phyloP scores from a whole-genome alignment of 2,113 vertebrate genomes.

The Mus spicilegus region DNA sequence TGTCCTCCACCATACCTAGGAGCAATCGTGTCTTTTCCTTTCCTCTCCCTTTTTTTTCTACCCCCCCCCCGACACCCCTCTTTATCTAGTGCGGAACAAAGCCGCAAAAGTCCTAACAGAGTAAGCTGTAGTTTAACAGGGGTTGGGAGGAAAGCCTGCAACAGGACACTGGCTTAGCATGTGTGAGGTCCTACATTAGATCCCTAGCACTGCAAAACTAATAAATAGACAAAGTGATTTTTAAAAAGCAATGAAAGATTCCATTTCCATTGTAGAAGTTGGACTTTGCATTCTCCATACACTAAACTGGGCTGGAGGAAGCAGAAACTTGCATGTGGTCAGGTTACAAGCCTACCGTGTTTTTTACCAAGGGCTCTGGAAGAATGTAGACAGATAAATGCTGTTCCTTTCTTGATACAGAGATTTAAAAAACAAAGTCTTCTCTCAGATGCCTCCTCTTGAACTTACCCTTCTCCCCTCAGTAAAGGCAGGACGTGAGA shows the following conservation, averaged over 20 bases:
- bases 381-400: background rate
- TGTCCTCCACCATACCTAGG: background rate
- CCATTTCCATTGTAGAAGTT: background rate
- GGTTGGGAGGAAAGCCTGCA: background rate
- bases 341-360: background rate
- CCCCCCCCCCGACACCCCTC: too few relatives aligned
- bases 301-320: background rate
- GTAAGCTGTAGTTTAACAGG: background rate
- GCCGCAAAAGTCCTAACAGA: background rate
- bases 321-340: background rate
- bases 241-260: background rate
- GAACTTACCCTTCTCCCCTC: background rate
- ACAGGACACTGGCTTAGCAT: background rate
- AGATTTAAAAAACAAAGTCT: background rate
- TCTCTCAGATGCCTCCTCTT: background rate
- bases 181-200: too few relatives aligned
- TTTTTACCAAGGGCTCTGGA: background rate
- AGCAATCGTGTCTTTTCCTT: background rate
- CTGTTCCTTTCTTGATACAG: background rate
- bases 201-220: background rate
- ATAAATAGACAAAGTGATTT: background rate
- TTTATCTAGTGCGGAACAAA: background rate
- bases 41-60: too few relatives aligned
- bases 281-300: background rate
- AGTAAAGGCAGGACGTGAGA: conserved; percentile 11